A percentile compares a stretch with the other conserved stretches of the same genome.
Evolutionary conservation across 2,113 vertebrate species (phyloP).

Genomic region (Phrynosoma blainvillii): DNA sequence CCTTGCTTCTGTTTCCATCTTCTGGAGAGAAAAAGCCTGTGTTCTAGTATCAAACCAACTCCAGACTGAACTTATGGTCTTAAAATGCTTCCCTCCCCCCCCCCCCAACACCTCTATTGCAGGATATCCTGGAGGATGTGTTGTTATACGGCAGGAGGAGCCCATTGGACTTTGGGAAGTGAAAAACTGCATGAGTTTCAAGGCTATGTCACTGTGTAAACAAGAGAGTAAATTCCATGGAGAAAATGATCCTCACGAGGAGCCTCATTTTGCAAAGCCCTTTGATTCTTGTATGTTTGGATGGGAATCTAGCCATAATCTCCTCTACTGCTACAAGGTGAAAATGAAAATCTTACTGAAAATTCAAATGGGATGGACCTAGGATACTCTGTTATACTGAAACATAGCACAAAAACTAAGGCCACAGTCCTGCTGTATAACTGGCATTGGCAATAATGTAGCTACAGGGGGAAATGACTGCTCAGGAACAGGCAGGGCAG

Average conservation of each 20-base stretch:
- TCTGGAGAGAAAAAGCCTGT: slow-evolving; percentile 13
- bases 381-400: background rate
- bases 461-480: too few species aligned
- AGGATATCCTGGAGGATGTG: slow-evolving; percentile 88
- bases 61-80: background rate
- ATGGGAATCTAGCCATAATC: slow-evolving; percentile 84
- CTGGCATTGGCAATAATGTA: too few species aligned
- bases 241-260: slow-evolving; percentile 74
- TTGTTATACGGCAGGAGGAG: slow-evolving; percentile 81
- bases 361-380: background rate
- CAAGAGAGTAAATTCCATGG: slow-evolving; percentile 75
- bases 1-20: background rate
- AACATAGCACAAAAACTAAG: background rate
- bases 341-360: background rate
- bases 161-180: slow-evolving; percentile 91
- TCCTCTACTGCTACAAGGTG: slow-evolving; percentile 91
- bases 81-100: background rate
- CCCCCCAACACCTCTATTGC: slow-evolving; percentile 17
- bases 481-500: too few species aligned
- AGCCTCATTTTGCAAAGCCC: slow-evolving; percentile 71
- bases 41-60: slow-evolving; percentile 9
- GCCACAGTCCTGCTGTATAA: too few species aligned
- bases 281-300: slow-evolving; percentile 82
- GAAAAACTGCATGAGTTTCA: slow-evolving; percentile 86
- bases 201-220: slow-evolving; percentile 90